These are phyloP conservation scores for Pao palembangensis DNA, from an alignment of 2,113 vertebrate species.

Conservation along the genomic window DNA sequence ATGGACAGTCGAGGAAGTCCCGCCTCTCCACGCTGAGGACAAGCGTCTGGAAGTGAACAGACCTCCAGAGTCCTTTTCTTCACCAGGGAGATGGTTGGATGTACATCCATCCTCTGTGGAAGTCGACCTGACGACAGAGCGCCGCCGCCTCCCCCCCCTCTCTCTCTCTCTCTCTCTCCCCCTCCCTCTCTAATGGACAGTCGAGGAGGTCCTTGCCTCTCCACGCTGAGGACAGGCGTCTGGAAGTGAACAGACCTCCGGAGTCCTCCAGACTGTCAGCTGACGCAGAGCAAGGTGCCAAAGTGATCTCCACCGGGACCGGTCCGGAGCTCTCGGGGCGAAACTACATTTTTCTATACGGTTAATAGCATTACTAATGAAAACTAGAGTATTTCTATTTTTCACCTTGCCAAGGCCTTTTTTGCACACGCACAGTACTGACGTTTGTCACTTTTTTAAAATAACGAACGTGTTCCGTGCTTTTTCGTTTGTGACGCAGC, in stretches of 20 bases:
- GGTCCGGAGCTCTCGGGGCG: conserved; percentile 33
- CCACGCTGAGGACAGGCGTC: conserved; percentile 10
- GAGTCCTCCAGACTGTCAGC: conserved; percentile 9
- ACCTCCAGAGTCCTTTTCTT: conserved; percentile 44
- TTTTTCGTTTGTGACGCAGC: conserved; percentile 11
- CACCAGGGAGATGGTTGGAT: conserved; percentile 87
- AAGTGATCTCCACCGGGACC: conserved; percentile 38
- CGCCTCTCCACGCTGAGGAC: conserved; percentile 22
- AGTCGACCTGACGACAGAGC: conserved; percentile 75
- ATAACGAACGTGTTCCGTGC: conserved; percentile 6
- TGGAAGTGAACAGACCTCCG: conserved; percentile 7
- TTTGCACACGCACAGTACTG: conserved; percentile 73
- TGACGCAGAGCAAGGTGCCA: conserved; percentile 54
- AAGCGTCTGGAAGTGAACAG: conserved; percentile 3
- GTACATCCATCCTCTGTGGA: conserved; percentile 87
- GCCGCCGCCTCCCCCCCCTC: not conserved
- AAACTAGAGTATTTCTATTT: conserved; percentile 85
- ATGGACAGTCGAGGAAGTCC: conserved; percentile 18
- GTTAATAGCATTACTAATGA: conserved; percentile 62
- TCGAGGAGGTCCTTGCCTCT: conserved; percentile 25
- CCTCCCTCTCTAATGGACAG: not conserved
- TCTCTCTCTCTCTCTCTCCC: no score
- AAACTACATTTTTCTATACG: conserved; percentile 64
- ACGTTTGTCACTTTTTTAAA: conserved; percentile 46
- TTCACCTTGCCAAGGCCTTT: conserved; percentile 82